phyloP scores from a whole-genome alignment of 2,888 invertebrate genomes.

The Ypsolopha scabrella region DNA sequence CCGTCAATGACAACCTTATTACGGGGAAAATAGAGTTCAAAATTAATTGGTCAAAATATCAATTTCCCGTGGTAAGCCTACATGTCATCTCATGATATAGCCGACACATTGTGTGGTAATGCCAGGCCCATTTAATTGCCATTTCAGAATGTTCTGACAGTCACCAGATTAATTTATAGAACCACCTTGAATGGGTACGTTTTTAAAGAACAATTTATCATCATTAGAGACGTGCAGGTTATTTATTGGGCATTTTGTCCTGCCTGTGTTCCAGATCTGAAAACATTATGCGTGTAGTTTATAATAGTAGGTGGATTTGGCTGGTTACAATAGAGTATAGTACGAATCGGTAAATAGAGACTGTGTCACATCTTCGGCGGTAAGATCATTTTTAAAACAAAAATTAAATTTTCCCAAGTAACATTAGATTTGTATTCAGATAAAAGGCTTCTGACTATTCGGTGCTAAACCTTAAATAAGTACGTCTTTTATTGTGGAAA shows the following conservation, averaged over 20 bases:
- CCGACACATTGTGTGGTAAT: slow-evolving; percentile 66
- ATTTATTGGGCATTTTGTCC: slow-evolving; percentile 1
- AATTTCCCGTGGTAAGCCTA: slow-evolving; percentile 7
- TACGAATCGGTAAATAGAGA: too few species aligned
- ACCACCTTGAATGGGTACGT: slow-evolving; percentile 47
- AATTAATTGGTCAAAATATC: background rate
- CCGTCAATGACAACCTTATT: too few species aligned
- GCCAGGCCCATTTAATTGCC: slow-evolving; percentile 58
- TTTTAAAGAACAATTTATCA: slow-evolving; percentile 53
- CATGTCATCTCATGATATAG: slow-evolving; percentile 62
- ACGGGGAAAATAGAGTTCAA: background rate
- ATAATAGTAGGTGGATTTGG: slow-evolving; percentile 3
- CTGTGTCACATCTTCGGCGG: too few species aligned
- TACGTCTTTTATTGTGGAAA: too few species aligned
- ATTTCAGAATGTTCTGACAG: slow-evolving; percentile 53
- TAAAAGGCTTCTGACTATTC: too few species aligned
- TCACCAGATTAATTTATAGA: slow-evolving; percentile 57
- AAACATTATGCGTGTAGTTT: too few species aligned
- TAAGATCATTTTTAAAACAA: too few species aligned
- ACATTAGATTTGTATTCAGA: too few species aligned
- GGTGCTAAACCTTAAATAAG: too few species aligned
- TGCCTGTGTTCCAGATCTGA: background rate
- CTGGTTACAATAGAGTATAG: too few species aligned
- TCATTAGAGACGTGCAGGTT: slow-evolving; percentile 38
- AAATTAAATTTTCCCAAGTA: too few species aligned